Percentiles rank a stretch among this genome's conserved stretches.
phyloP scores from a whole-genome alignment of 2,797 vertebrate species.

The Echeneis naucrates region DNA sequence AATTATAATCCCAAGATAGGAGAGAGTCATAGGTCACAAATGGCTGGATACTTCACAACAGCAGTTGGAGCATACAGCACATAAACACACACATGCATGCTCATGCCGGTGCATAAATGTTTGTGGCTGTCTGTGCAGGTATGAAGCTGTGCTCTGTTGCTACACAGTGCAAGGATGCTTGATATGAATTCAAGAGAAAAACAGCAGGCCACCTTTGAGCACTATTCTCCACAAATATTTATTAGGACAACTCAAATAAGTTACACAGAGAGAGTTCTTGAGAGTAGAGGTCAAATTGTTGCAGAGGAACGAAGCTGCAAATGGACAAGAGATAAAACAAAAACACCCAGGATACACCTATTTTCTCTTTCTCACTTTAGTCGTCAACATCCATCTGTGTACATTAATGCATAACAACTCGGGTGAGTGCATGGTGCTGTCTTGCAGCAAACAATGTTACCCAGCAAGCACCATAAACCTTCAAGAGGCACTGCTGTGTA shows the following conservation, averaged over 20 bases:
- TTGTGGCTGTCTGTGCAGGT: background rate
- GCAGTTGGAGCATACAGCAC: constrained; percentile 29
- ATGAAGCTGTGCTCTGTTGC: constrained; percentile 15
- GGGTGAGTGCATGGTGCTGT: constrained; percentile 9
- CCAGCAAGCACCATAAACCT: constrained; percentile 20
- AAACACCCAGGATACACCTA: background rate
- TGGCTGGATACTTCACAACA: constrained; percentile 18
- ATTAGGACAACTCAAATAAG: background rate
- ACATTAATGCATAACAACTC: constrained; percentile 16
- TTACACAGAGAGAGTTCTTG: constrained; percentile 3
- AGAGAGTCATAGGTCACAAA: constrained; percentile 25
- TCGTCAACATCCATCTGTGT: constrained; percentile 2
- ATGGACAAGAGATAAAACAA: background rate
- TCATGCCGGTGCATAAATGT: background rate
- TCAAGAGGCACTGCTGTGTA: background rate
- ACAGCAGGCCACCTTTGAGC: background rate
- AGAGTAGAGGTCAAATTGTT: background rate
- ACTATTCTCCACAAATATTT: background rate
- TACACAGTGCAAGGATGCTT: constrained; percentile 2
- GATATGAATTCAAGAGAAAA: constrained; percentile 30
- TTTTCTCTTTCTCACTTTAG: constrained; percentile 2
- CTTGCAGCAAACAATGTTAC: constrained; percentile 29
- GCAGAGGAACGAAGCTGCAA: background rate
- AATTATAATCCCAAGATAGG: constrained; percentile 37
- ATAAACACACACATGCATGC: background rate